Conservation (phyloP, 2,888 invertebrate genomes). For the Andricus quercusramuli region DNA sequence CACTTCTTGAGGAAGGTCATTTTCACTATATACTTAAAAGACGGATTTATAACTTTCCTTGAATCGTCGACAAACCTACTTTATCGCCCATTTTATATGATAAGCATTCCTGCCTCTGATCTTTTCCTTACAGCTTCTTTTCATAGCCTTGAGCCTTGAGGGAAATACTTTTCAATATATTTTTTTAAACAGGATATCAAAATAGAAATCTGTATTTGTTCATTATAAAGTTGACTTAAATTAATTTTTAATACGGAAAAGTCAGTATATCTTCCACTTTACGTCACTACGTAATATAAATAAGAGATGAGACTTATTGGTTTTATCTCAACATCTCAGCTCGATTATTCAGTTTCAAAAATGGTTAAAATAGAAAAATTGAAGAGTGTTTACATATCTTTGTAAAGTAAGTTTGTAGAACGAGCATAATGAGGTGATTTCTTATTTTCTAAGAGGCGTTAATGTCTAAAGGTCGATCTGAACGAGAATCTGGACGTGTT, state of each 20-base stretch:
- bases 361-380: neutral
- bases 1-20: constrained; percentile 19
- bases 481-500: constrained; percentile 37
- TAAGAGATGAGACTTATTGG: too few species aligned
- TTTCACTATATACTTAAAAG: constrained; percentile 22
- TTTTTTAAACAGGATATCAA: too few species aligned
- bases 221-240: too few species aligned
- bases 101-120: neutral
- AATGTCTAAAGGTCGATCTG: constrained; percentile 44
- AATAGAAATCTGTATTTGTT: too few species aligned
- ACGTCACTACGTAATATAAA: too few species aligned
- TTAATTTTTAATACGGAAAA: too few species aligned
- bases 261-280: too few species aligned
- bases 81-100: constrained; percentile 15
- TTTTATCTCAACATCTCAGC: too few species aligned
- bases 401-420: neutral
- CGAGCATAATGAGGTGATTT: constrained; percentile 47
- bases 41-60: constrained; percentile 25
- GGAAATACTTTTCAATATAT: too few species aligned
- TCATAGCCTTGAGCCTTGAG: too few species aligned
- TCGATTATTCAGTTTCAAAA: neutral
- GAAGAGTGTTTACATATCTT: neutral
- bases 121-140: neutral
- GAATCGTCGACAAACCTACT: constrained; percentile 35
- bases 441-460: constrained; percentile 37